Evolutionary conservation across 2,888 invertebrate species (phyloP).

Genomic region (Macaria liturata): DNA sequence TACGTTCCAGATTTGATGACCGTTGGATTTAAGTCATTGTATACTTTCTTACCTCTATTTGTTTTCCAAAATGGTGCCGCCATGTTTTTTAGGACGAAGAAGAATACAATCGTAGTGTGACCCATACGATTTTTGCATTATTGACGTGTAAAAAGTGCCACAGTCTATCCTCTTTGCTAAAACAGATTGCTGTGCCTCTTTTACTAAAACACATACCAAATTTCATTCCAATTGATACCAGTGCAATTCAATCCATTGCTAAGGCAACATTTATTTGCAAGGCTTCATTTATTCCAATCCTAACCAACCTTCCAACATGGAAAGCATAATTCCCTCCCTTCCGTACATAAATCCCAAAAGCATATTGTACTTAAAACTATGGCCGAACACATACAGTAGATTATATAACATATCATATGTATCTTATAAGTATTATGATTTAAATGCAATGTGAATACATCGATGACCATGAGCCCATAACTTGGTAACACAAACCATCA

Average conservation of each 20-base stretch:
- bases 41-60: no score
- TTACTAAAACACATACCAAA: no score
- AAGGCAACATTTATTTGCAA: slow-evolving; percentile 7
- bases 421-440: slow-evolving; percentile 2
- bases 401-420: neutral
- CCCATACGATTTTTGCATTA: no score
- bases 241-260: neutral
- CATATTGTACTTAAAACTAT: slow-evolving; percentile 12
- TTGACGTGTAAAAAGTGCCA: no score
- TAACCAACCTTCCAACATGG: neutral
- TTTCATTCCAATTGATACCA: no score
- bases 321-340: neutral
- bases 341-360: neutral
- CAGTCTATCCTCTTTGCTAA: no score
- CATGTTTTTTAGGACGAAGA: no score
- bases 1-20: no score
- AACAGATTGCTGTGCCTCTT: no score
- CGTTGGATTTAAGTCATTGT: no score
- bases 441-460: slow-evolving; percentile 6
- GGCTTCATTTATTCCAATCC: neutral
- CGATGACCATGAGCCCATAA: slow-evolving; percentile 10
- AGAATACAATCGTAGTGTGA: no score
- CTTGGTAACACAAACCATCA: slow-evolving; percentile 5
- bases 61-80: no score
- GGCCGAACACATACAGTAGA: slow-evolving; percentile 14